These are phyloP conservation scores for Bos indicus DNA, from an alignment of 2,113 vertebrate species.

Conservation along the genomic window DNA sequence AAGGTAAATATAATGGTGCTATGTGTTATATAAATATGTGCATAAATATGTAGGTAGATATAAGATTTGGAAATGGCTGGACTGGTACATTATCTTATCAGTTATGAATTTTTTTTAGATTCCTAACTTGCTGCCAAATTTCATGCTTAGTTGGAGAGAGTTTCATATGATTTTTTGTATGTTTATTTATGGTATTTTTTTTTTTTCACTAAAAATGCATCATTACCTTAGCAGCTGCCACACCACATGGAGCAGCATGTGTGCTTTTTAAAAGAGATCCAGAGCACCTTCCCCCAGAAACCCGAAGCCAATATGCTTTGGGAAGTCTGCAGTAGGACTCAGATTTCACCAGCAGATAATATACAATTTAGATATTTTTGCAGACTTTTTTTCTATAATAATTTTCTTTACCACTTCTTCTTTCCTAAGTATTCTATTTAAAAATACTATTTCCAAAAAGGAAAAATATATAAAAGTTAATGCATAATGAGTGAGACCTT, in stretches of 20 bases:
- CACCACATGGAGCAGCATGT: slow-evolving; percentile 75
- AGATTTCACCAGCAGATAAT: background rate
- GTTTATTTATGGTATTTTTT: slow-evolving; percentile 77
- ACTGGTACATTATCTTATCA: slow-evolving; percentile 65
- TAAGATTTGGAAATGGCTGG: slow-evolving; percentile 65
- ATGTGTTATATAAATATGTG: slow-evolving; percentile 69
- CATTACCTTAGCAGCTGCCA: slow-evolving; percentile 79
- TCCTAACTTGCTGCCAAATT: slow-evolving; percentile 74
- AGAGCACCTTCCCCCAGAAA: slow-evolving; percentile 48
- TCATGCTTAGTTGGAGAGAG: slow-evolving; percentile 74
- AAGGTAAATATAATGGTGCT: slow-evolving; percentile 63
- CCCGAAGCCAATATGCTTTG: slow-evolving; percentile 48
- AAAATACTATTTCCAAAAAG: background rate
- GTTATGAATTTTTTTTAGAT: slow-evolving; percentile 62
- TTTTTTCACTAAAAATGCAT: slow-evolving; percentile 77
- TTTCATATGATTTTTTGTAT: slow-evolving; percentile 76
- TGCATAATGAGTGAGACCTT: background rate
- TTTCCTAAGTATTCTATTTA: slow-evolving; percentile 30
- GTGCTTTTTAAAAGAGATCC: slow-evolving; percentile 49
- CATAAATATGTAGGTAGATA: slow-evolving; percentile 68
- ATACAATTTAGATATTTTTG: slow-evolving; percentile 33
- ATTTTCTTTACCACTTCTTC: slow-evolving; percentile 45
- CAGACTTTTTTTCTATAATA: slow-evolving; percentile 53
- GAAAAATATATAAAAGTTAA: slow-evolving; percentile 36
- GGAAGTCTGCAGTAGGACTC: slow-evolving; percentile 25